These are phyloP conservation scores for Pecten maximus DNA, from an alignment of 2,888 invertebrate species.

Conservation along the genomic window DNA sequence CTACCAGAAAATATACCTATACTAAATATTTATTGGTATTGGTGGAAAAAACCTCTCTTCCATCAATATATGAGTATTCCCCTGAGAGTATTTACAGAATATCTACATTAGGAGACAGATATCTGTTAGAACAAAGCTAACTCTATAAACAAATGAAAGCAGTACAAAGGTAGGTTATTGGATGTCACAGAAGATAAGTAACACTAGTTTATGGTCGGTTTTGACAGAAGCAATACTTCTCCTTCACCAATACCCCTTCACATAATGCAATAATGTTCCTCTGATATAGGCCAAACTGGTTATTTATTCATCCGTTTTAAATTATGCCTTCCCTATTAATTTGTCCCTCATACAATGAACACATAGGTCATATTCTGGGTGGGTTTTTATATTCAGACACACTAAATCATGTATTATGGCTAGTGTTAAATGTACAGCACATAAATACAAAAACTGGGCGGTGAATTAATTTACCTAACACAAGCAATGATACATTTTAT, in stretches of 20 bases:
- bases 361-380: background rate
- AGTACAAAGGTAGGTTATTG: background rate
- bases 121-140: constrained; percentile 15
- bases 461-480: constrained; percentile 17
- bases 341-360: background rate
- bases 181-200: background rate
- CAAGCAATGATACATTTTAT: background rate
- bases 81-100: background rate
- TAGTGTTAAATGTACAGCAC: background rate
- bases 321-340: background rate
- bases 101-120: background rate
- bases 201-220: background rate
- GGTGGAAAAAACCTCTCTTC: background rate
- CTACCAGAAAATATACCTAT: no score
- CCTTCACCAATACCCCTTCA: background rate
- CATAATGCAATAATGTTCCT: background rate
- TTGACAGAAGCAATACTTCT: constrained; percentile 23
- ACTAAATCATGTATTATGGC: constrained; percentile 5
- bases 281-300: background rate
- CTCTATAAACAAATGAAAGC: background rate
- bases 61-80: background rate
- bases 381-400: background rate
- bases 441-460: background rate
- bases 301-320: constrained; percentile 18
- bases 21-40: background rate